Percentiles rank a stretch among this genome's conserved stretches.
phyloP scores from a whole-genome alignment of 37 sponge, comb jelly and placozoan species.

The Amphimedon queenslandica region DNA sequence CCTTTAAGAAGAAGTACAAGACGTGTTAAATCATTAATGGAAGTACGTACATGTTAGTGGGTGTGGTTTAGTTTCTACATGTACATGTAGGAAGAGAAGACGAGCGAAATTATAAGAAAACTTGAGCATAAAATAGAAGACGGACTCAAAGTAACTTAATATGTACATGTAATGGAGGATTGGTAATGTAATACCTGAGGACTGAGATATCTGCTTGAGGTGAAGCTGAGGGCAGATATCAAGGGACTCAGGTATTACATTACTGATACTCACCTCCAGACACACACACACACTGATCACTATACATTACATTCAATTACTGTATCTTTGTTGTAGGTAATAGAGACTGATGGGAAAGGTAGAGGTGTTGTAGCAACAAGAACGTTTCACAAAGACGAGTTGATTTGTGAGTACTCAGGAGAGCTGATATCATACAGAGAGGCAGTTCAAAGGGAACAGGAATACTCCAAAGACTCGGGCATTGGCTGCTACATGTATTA shows the following conservation, averaged over 20 bases:
- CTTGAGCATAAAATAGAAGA: not conserved
- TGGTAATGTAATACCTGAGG: not conserved
- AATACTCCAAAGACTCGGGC: constrained; percentile 51
- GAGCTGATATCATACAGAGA: constrained; percentile 61
- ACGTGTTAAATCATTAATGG: not conserved
- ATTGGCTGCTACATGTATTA: constrained; percentile 99
- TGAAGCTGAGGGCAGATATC: too few species aligned
- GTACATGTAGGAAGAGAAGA: too few species aligned
- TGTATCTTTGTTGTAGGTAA: constrained; percentile 15
- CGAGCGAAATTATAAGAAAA: not conserved
- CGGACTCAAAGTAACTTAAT: not conserved
- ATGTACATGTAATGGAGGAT: not conserved
- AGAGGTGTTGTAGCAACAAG: constrained; percentile 77
- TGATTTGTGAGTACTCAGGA: constrained; percentile 89
- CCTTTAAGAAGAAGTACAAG: not conserved
- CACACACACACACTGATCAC: not conserved
- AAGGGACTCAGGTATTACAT: too few species aligned
- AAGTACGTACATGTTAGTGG: not conserved
- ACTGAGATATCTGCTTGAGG: too few species aligned
- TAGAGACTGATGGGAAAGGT: constrained; percentile 78
- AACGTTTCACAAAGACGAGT: constrained; percentile 61
- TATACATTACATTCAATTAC: not conserved
- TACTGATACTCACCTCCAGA: not conserved
- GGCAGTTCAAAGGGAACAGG: constrained; percentile 68
- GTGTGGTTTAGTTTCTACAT: too few species aligned